Evolutionary conservation across 2,113 vertebrate species (phyloP).

Genomic region (Illadopsis cleaveri): DNA sequence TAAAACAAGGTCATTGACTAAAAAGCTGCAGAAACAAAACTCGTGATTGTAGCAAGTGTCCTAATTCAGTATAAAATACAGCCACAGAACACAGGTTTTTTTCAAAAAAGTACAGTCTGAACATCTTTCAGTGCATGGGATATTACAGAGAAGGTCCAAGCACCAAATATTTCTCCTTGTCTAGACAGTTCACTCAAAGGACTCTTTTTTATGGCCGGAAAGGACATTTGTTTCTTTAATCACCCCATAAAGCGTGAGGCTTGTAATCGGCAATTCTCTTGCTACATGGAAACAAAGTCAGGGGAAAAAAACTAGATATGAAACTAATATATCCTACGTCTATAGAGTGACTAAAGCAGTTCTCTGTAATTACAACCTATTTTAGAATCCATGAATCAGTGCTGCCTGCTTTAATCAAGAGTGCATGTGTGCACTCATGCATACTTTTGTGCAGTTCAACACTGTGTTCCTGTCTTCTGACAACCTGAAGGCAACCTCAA

Average conservation of each 20-base stretch:
- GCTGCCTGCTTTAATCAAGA: conserved; percentile 2
- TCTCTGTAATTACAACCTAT: background rate
- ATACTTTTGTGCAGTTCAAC: background rate
- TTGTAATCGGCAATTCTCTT: conserved; percentile 3
- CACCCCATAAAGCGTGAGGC: conserved; percentile 53
- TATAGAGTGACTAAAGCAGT: background rate
- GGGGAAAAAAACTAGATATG: background rate
- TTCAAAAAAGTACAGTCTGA: background rate
- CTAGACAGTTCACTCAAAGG: conserved; percentile 73
- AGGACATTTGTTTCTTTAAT: conserved; percentile 63
- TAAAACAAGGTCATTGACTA: background rate
- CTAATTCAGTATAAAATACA: background rate
- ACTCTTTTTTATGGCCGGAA: conserved; percentile 54
- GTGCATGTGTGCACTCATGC: background rate
- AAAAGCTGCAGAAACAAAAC: conserved; percentile 3
- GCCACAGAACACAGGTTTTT: background rate
- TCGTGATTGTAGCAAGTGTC: background rate
- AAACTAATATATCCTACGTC: background rate
- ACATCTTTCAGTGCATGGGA: background rate
- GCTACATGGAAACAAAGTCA: background rate
- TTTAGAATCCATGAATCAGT: background rate
- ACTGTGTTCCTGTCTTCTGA: background rate
- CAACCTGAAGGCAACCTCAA: background rate
- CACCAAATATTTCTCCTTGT: conserved; percentile 69
- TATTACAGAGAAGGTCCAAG: conserved; percentile 38